A percentile compares a stretch with the other conserved stretches of the same genome.
Evolutionary conservation across 2,113 vertebrate species (phyloP).

Genomic region (Ahaetulla prasina): DNA sequence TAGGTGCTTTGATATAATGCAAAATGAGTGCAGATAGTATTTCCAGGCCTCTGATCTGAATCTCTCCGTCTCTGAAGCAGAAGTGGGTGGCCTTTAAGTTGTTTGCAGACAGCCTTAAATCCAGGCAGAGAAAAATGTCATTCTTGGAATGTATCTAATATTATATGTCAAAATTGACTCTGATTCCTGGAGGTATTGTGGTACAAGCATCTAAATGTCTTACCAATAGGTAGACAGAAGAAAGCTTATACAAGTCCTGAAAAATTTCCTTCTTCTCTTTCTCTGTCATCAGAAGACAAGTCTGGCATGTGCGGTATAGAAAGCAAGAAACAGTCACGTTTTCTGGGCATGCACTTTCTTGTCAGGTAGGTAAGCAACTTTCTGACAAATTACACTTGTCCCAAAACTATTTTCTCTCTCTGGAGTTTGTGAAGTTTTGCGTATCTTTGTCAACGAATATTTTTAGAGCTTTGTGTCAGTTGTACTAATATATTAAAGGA

Average conservation of each 20-base stretch:
- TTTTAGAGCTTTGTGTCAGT: background rate
- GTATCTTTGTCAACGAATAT: background rate
- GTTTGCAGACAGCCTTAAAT: conserved; percentile 59
- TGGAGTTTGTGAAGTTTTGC: background rate
- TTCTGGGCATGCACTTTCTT: background rate
- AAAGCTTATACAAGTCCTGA: conserved; percentile 42
- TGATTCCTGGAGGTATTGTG: conserved; percentile 62
- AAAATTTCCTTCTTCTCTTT: conserved; percentile 49
- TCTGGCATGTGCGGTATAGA: background rate
- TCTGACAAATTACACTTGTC: background rate
- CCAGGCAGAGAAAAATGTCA: conserved; percentile 45
- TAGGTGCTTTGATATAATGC: conserved; percentile 36
- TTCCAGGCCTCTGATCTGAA: conserved; percentile 50
- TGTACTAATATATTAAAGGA: background rate
- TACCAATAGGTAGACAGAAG: conserved; percentile 54
- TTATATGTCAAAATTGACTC: conserved; percentile 64
- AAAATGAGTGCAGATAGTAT: conserved; percentile 42
- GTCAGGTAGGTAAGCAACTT: conserved; percentile 1
- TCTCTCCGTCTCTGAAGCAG: conserved; percentile 50
- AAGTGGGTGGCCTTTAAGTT: conserved; percentile 58
- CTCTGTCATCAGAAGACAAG: conserved; percentile 42
- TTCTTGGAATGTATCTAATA: conserved; percentile 53
- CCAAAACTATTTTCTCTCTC: background rate
- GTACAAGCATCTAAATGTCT: conserved; percentile 53
- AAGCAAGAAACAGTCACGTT: background rate